Evolutionary conservation across 2,797 vertebrate genomes (phyloP).

Genomic region (Zonotrichia albicollis): DNA sequence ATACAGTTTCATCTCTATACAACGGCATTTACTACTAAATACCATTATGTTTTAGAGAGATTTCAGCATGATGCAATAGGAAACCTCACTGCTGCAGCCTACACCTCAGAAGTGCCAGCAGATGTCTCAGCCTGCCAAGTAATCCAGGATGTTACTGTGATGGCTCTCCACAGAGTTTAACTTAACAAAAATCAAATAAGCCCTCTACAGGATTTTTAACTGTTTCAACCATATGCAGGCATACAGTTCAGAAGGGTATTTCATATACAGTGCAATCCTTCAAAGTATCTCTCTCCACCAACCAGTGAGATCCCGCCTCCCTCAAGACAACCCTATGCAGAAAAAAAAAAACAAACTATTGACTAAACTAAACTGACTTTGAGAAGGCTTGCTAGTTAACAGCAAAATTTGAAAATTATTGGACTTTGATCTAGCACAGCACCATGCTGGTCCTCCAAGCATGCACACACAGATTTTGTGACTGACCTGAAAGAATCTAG

Average conservation of each 20-base stretch:
- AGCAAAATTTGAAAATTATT: background rate
- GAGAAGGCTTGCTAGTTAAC: background rate
- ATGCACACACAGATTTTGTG: background rate
- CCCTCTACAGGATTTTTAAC: background rate
- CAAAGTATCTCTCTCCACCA: background rate
- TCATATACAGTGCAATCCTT: background rate
- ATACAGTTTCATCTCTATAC: background rate
- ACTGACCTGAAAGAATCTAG: background rate
- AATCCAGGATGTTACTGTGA: background rate
- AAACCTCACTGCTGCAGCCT: constrained; percentile 2
- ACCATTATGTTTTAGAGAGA: background rate
- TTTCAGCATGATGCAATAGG: background rate
- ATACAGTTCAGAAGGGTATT: background rate
- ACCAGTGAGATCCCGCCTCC: background rate
- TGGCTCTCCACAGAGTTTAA: background rate
- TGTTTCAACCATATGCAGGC: background rate
- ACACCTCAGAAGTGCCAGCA: constrained; percentile 1
- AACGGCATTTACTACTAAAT: background rate
- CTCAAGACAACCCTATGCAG: background rate
- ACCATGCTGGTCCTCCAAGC: background rate
- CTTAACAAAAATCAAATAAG: background rate
- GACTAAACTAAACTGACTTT: background rate
- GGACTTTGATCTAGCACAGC: background rate
- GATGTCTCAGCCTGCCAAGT: constrained; percentile 59
- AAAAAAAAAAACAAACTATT: too few relatives aligned